Evolutionary conservation across 1,140 invertebrate genomes (phyloP), one percentile per base, ranked within the genome.

Genomic region (Trigoniulus corallinus): DNA sequence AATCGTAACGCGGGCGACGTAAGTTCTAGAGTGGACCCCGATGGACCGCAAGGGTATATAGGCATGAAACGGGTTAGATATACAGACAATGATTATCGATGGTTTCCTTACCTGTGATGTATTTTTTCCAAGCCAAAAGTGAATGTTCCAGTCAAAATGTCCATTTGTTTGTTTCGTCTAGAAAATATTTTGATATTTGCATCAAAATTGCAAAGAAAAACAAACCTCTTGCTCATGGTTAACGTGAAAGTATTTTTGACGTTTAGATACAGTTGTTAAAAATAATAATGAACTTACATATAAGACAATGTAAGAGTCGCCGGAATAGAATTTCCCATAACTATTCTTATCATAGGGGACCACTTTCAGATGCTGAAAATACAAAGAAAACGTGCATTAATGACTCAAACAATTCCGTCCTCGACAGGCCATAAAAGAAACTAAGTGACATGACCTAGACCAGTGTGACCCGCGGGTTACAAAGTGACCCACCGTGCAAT

Each of bases 111-210:
- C 67, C 59, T 64, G 61, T 40, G 79, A 78, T 21, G 84, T 80
- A 29, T 78, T 69, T 22, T 72, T 71, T 21, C 91, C 88, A 25
- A 92, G 72, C 89, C 91, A 95, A 60, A 92, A 89, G 66, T 95
- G 91, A 53, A 95, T 81, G 61, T 74, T 62, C 58, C 66, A 61
- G 54, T 74, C 58, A 54, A 73, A 42, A 56, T 66, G 4, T 59
- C 62, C 59, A 40, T 53, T 49, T 18, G 53, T 53, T 46, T 47
- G 22, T 54, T 56, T 53, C n/a, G n/a, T n/a, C n/a, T n/a, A n/a
- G n/a, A n/a, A n/a, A n/a, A n/a, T n/a, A n/a, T n/a, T n/a, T n/a
- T n/a, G n/a, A n/a, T n/a, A n/a, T n/a, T n/a, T n/a, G n/a, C n/a
- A n/a, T n/a, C n/a, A n/a, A n/a, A n/a, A n/a, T n/a, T n/a, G n/a